Evolutionary conservation across 2,113 vertebrate genomes (phyloP).

Genomic region (Opisthocomus hoazin): DNA sequence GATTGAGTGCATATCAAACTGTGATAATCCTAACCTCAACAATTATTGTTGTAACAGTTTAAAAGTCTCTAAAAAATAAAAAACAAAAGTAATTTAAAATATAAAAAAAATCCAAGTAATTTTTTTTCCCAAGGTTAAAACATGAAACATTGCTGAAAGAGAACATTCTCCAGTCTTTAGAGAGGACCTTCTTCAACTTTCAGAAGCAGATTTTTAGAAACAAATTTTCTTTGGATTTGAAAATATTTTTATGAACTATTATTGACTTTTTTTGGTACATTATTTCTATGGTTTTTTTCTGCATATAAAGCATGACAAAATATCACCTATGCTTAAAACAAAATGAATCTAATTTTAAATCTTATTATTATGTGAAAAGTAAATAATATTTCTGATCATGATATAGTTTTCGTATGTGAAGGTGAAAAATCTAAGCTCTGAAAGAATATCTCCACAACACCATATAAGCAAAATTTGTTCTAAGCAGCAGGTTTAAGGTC

Average conservation of each 20-base stretch:
- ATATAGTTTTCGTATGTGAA: not conserved
- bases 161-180: not conserved
- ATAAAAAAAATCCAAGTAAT: not conserved
- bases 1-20: not conserved
- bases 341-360: not conserved
- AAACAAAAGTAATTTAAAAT: not conserved
- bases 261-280: rapidly evolving
- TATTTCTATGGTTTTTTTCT: not conserved
- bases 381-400: not conserved
- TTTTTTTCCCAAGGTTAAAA: not conserved
- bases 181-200: not conserved
- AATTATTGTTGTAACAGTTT: not conserved
- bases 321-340: not conserved
- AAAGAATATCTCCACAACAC: not conserved
- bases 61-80: not conserved
- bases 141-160: not conserved
- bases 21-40: not conserved
- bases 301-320: not conserved
- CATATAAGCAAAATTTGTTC: not conserved
- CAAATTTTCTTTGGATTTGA: not conserved
- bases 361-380: not conserved
- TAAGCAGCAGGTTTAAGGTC: not conserved
- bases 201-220: not conserved
- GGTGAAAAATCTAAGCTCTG: not conserved
- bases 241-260: not conserved